phyloP scores from a whole-genome alignment of 2,888 invertebrate species.

The Drosophila multiciliata region DNA sequence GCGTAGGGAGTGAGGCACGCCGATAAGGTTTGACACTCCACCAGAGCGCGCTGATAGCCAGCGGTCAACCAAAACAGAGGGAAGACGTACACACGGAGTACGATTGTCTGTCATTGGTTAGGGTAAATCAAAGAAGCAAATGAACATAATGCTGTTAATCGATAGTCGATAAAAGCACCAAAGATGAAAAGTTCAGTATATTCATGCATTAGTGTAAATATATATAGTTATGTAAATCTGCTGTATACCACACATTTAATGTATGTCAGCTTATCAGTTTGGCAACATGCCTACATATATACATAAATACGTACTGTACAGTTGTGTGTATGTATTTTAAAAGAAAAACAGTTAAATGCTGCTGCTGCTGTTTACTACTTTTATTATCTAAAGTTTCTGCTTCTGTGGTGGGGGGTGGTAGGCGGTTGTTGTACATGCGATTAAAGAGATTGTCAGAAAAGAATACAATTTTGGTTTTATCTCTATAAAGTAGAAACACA shows the following conservation, averaged over 20 bases:
- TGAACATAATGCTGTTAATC: background rate
- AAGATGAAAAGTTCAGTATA: background rate
- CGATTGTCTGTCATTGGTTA: background rate
- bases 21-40: slow-evolving; percentile 51
- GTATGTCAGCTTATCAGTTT: slow-evolving; percentile 24
- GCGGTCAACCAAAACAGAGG: slow-evolving; percentile 6
- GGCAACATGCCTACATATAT: slow-evolving; percentile 3
- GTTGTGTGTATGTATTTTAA: background rate
- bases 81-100: background rate
- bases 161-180: slow-evolving; percentile 1
- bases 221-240: slow-evolving; percentile 2
- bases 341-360: slow-evolving; percentile 8
- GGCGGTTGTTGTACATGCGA: slow-evolving; percentile 17
- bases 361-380: slow-evolving; percentile 7
- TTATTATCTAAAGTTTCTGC: slow-evolving; percentile 18
- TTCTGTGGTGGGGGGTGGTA: background rate
- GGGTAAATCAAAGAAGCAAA: background rate
- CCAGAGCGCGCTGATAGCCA: slow-evolving; percentile 34
- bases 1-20: slow-evolving; percentile 9
- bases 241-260: background rate
- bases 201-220: background rate
- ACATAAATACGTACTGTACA: background rate
- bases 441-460: slow-evolving; percentile 20
- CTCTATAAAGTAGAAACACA: background rate
- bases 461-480: slow-evolving; percentile 6